phyloP scores from a whole-genome alignment of 2,888 invertebrate genomes.

The Calliopum simillimum region DNA sequence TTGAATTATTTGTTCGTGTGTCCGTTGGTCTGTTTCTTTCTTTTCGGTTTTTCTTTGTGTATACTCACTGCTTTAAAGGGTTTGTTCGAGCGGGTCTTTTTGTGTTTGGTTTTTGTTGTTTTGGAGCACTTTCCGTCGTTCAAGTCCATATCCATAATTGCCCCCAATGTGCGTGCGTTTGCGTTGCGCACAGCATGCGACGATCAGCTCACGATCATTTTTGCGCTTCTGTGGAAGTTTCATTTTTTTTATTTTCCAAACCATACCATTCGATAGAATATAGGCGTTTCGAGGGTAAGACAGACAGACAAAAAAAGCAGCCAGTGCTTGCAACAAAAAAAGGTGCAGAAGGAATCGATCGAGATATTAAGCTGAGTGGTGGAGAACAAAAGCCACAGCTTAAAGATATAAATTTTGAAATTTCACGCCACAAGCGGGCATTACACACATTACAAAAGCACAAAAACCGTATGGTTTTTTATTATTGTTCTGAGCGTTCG shows the following conservation, averaged over 20 bases:
- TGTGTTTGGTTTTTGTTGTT: not conserved
- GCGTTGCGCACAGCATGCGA: slow-evolving; percentile 33
- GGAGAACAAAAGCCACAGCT: no score
- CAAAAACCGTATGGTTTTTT: no score
- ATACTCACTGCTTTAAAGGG: no score
- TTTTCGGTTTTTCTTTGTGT: no score
- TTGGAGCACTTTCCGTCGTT: slow-evolving; percentile 12
- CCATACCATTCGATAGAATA: not conserved
- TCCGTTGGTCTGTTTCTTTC: slow-evolving; percentile 8
- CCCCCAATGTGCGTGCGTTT: slow-evolving; percentile 34
- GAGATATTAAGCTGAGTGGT: no score
- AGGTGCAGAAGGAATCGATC: slow-evolving; percentile 25
- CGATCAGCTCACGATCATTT: slow-evolving; percentile 28
- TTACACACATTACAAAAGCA: no score
- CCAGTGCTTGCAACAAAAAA: not conserved
- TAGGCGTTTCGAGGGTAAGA: no score
- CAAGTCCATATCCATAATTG: slow-evolving; percentile 31
- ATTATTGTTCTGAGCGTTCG: no score
- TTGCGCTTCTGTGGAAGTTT: slow-evolving; percentile 29
- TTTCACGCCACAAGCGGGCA: no score
- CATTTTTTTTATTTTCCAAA: no score
- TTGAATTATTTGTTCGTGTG: not conserved
- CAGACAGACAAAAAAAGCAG: no score
- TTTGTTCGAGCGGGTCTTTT: not conserved
- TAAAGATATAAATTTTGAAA: no score